A percentile compares a stretch with the other conserved stretches of the same genome.
Evolutionary conservation across 2,888 invertebrate genomes (phyloP).

Genomic region (Nesidiocoris tenuis): DNA sequence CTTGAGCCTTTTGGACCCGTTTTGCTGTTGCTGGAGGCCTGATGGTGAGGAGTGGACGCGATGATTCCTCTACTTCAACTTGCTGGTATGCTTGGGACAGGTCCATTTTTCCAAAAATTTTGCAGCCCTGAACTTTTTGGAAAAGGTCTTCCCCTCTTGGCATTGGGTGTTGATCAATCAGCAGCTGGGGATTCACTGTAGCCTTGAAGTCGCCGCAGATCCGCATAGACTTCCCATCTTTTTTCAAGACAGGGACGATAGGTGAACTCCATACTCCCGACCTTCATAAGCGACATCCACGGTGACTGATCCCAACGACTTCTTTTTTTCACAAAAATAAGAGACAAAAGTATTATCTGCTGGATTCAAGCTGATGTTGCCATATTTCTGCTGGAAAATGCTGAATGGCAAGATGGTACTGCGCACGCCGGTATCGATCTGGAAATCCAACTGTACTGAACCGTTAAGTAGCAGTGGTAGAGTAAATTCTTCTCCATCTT

Average conservation of each 20-base stretch:
- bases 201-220: neutral
- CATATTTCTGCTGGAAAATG: neutral
- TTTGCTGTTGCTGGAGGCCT: conserved; percentile 13
- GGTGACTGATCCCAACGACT: neutral
- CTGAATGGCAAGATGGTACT: neutral
- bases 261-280: conserved; percentile 13
- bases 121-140: conserved; percentile 47
- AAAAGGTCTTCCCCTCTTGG: conserved; percentile 36
- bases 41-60: conserved; percentile 52
- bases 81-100: conserved; percentile 43
- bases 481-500: neutral
- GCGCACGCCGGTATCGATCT: neutral
- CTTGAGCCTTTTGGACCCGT: conserved; percentile 18
- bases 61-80: conserved; percentile 52
- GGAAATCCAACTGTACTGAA: neutral
- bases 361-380: neutral
- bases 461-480: neutral
- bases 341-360: neutral
- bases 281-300: neutral
- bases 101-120: conserved; percentile 42
- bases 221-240: neutral
- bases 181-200: conserved; percentile 24
- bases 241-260: conserved; percentile 10
- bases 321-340: neutral
- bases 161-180: conserved; percentile 42